Base-by-base conservation (phyloP, 2,113 vertebrate genomes). In the Thymallus thymallus region DNA sequence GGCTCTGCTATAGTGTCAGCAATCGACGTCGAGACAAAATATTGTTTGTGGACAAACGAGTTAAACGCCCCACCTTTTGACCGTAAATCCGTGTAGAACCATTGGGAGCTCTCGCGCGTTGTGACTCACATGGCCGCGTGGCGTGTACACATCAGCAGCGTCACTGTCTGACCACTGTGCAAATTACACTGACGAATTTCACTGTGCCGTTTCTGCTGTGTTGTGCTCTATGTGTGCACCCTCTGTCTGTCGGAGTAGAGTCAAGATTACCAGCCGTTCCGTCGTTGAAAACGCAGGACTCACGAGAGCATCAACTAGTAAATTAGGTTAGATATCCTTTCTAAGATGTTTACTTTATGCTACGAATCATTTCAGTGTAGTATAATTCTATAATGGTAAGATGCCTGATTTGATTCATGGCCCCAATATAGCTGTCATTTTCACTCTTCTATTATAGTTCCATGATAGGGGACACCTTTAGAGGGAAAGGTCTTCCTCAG, bases 251-350 rank as follows among this genome's bases (percentile, higher is more conserved):
- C 7, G 13, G n/a, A 45, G 79, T 79, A 55, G 72, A 76, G 4
- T 41, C 69, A 2, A 79, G 81, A 71, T 68, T 71, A 41, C 60
- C 72, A 22, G 76, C 70, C 2, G 66, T 73, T 2, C 18, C 30
- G 6, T 73, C 55, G 6, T 14, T 69, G 60, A 20, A 41, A 55
- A 41, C n/a, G 18, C 5, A 1, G 4, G 14, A 23, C 13, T 61
- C 66, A 3, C 67, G 69, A 10, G 68, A 74, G 58, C 74, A 73
- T 14, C 55, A 80, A 48, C 9, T 13, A 72, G 76, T 81, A 32
- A 77, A 74, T 69, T 22, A 56, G 16, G 18, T 35, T 23, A 23
- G 5, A 2, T 22, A 18, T 61, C 12, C 16, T 60, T 10, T n/a
- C 7, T 41, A 41, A 41, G 7, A 14, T 2, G 4, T 3, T 51